Conservation (phyloP, 2,113 vertebrate species). For the Hippotragus niger region DNA sequence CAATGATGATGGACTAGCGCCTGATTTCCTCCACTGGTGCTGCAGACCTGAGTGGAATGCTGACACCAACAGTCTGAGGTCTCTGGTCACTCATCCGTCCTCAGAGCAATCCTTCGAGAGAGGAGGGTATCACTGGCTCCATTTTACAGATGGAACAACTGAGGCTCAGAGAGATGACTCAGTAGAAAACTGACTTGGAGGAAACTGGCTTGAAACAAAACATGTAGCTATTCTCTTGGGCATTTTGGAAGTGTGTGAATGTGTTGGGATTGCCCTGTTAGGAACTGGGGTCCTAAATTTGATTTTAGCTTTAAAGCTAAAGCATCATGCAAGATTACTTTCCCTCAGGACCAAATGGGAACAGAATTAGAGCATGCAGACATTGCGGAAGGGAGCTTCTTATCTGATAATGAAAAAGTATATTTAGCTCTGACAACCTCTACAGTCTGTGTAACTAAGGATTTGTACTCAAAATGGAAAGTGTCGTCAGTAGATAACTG, state of each 20-base stretch:
- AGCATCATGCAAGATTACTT: neutral
- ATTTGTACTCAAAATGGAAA: neutral
- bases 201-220: neutral
- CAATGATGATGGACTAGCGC: neutral
- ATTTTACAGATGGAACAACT: neutral
- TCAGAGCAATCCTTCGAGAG: neutral
- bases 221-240: neutral
- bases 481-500: neutral
- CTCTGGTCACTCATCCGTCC: neutral
- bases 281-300: neutral
- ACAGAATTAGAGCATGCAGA: neutral
- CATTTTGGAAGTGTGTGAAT: neutral
- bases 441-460: neutral
- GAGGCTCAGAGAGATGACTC: neutral
- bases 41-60: neutral
- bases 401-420: neutral
- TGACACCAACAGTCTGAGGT: rapidly evolving
- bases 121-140: neutral
- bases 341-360: neutral
- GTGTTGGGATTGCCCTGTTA: neutral
- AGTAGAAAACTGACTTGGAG: neutral
- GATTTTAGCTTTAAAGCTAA: neutral
- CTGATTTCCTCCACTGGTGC: neutral
- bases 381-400: neutral
- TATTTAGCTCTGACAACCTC: neutral